Conservation (phyloP, 2,888 invertebrate genomes). For the Aquatica leii region DNA sequence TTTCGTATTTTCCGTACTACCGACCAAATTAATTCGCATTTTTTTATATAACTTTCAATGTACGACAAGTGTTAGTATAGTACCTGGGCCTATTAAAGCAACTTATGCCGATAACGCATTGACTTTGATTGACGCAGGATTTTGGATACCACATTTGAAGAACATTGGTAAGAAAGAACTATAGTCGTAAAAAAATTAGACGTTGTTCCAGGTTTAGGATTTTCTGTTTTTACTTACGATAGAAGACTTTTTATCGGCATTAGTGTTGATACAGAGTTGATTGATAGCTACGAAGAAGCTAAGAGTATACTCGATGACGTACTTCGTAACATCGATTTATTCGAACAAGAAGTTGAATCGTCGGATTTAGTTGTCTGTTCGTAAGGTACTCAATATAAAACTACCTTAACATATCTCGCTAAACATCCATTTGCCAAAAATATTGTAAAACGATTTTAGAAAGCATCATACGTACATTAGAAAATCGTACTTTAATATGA, state of each 20-base stretch:
- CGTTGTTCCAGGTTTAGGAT: background rate
- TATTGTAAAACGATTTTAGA: no score
- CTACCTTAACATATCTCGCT: no score
- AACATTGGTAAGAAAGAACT: slow-evolving; percentile 4
- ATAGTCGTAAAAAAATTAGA: background rate
- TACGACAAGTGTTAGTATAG: background rate
- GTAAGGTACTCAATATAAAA: no score
- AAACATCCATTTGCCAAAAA: no score
- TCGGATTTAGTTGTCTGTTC: no score
- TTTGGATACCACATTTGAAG: slow-evolving; percentile 4
- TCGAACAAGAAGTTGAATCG: background rate
- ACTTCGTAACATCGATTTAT: background rate
- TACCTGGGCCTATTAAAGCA: background rate
- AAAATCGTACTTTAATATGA: no score
- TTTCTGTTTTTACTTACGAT: slow-evolving; percentile 2
- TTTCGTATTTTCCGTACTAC: background rate
- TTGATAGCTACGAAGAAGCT: background rate
- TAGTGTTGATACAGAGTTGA: background rate
- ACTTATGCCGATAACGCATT: background rate
- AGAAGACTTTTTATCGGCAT: background rate
- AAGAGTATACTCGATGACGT: background rate
- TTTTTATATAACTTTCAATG: background rate
- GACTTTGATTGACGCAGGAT: background rate
- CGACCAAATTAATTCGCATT: background rate
- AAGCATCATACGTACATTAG: no score